Base-by-base conservation (phyloP, 2,797 vertebrate species). In the Cyclopterus lumpus region DNA sequence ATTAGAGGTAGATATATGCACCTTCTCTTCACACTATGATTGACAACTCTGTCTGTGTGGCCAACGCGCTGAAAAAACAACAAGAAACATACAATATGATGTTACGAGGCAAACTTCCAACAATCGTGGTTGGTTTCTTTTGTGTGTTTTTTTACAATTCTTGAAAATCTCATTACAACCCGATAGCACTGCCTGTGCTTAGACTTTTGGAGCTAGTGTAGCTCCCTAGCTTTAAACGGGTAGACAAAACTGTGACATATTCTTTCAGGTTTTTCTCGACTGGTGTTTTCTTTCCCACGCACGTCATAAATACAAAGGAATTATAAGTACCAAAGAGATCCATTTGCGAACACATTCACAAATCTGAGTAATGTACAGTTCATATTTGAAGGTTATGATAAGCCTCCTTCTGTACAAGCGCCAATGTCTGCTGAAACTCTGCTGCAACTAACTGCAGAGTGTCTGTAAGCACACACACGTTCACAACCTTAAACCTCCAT, bases 11-110 rank as follows among this genome's bases (percentile, higher is more conserved):
- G 26, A 28, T 26, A 28, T 26, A 28, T 28, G 26, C 26, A 28
- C 26, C 26, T 67, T 77, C 12, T 59, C 26, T 16, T 59, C 9
- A 38, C 6, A 0, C 4, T 28, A 2, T 57, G 55, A 62, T 55
- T 77, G 58, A 55, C 60, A 58, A 9, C 40, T n/a, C n/a, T 60
- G 20, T 68, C 20, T 32, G 28, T 76, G 69, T 42, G 75, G 62
- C 58, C 58, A 49, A 40, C 1, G 32, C 32, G 4, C 32, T 34
- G 32, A 34, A 8, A 62, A 55, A 65, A 51, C 3, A 48, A 34
- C 24, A 32, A 20, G 30, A 70, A 48, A 28, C 15, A 7, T 38
- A n/a, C 20, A 48, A 8, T 10, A 11, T 42, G 62, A 44, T n/a
- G 18, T n/a, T 22, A 64, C 24, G 22, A 62, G 22, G 18, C 5